Evolutionary conservation across 2,113 vertebrate species (phyloP), one percentile per base, ranked within the genome.

Genomic region (Paratilapia polleni): DNA sequence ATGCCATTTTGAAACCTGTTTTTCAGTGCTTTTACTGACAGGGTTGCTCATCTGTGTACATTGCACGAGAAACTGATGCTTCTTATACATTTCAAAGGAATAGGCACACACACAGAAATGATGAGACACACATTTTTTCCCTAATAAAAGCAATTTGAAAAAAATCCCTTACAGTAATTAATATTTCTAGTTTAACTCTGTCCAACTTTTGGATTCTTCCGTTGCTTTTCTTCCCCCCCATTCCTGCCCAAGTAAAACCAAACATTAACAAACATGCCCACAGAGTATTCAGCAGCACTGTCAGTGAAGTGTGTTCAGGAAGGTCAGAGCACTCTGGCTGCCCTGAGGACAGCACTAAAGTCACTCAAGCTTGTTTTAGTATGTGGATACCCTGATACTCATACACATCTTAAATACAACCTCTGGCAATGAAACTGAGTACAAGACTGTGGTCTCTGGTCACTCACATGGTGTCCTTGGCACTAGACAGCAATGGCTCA

Each of bases 271-370:
- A 89, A 91, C 90, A 92, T 91, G 82, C 77, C 58, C 8, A 13
- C 77, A 81, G 78, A 87, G 77, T 78, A 89, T 92, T 90, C 85
- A 85, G 75, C 83, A 81, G 86, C 84, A 84, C 82, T 91, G 88
- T 95, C 89, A 80, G 89, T 92, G 80, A 89, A 87, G 87, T 88
- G 81, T 78, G 74, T 43, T 87, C 82, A 84, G 83, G 81, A 91
- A 93, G 93, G 93, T 92, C 92, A 91, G 74, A 87, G 82, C 78
- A 19, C 70, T 61, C 0, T 9, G 57, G 59, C 86, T 94, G 89
- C 94, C 94, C 93, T 17, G 83, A 92, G 94, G 94, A 95, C 92
- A 89, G 74, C 87, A 94, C 88, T 94, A 93, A 94, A 95, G 88
- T 92, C 93, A 93, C 61, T 94, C 82, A 93, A 88, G 91, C 93